Percentiles rank a stretch among this genome's conserved stretches.
These are phyloP conservation scores for Eutrigla gurnardus DNA, from an alignment of 2,797 vertebrate genomes.

Conservation along the genomic window DNA sequence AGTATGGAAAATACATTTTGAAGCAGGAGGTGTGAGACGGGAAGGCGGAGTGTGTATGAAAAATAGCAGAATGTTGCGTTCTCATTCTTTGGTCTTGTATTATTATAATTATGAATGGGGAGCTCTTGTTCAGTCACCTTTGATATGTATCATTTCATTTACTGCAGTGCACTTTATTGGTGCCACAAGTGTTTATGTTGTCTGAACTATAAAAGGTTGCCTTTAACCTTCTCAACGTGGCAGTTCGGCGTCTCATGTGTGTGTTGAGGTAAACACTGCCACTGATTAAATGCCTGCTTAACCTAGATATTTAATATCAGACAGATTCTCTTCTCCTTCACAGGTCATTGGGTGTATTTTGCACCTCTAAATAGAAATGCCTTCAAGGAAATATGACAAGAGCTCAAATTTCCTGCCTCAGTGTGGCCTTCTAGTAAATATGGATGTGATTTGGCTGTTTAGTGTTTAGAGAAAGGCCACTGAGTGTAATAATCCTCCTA, in stretches of 20 bases:
- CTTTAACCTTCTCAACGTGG: background rate
- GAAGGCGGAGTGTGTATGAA: background rate
- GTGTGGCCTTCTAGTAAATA: background rate
- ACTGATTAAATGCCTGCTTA: background rate
- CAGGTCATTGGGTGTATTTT: background rate
- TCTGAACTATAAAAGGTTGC: conserved; percentile 2
- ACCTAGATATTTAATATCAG: background rate
- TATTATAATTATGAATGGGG: conserved; percentile 3
- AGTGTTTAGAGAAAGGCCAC: background rate
- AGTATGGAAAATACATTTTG: conserved; percentile 12
- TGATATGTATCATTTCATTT: background rate
- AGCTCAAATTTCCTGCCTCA: background rate
- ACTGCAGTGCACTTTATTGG: background rate
- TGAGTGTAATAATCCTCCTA: background rate
- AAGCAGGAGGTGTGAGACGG: background rate
- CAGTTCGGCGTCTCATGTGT: background rate
- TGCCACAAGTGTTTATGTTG: background rate
- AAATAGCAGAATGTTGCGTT: background rate
- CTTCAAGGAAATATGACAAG: background rate
- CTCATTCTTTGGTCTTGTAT: conserved; percentile 4
- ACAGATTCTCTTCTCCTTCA: background rate
- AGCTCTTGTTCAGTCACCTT: background rate
- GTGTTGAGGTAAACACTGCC: background rate
- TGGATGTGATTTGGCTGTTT: background rate
- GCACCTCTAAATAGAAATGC: background rate